Base-by-base conservation (phyloP, 2,113 vertebrate genomes). In the Ciconia stormi region DNA sequence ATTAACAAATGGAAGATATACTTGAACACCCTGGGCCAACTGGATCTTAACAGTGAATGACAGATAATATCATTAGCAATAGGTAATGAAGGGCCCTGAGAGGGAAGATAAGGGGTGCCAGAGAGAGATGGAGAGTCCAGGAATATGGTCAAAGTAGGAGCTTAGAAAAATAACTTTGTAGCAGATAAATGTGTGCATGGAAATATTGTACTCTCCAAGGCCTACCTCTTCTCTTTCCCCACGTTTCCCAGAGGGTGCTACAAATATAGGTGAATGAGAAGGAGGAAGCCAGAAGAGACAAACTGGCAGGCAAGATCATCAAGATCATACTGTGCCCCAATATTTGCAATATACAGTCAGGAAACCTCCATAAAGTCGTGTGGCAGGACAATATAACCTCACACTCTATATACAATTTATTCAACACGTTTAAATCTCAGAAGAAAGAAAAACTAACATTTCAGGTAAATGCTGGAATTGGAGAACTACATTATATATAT, bases 211-310 rank as follows among this genome's bases (percentile, higher is more conserved):
- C 30, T 40, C 25, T 32, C 13, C 18, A 81, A 90, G 16, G 16
- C 13, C 44, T 38, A 40, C 7, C 34, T 83, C 34, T 84, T 55
- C 23, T 59, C 26, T 65, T 69, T 67, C 42, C 20, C 10, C 9
- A 5, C 0, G 0, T 42, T 40, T 76, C 44, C 38, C 38, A 67
- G n/a, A 86, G 26, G 17, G 20, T 58, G 14, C 6, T 89, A 52
- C 26, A 93, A 80, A 63, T 47, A 46, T 1, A 76, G 22, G 13
- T 47, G 40, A 69, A 82, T 25, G 80, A 89, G 29, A 59, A 88
- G 47, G 23, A 85, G n/a, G 44, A 86, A 72, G 40, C 11, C 26
- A 2, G 11, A 73, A 65, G 46, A 72, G 29, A 42, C 10, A 82
- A 82, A 85, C 56, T 25, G 38, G 29, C 22, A 79, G 90, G 59